Evolutionary conservation across 2,113 vertebrate species (phyloP).

Genomic region (Eulacestoma nigropectus): DNA sequence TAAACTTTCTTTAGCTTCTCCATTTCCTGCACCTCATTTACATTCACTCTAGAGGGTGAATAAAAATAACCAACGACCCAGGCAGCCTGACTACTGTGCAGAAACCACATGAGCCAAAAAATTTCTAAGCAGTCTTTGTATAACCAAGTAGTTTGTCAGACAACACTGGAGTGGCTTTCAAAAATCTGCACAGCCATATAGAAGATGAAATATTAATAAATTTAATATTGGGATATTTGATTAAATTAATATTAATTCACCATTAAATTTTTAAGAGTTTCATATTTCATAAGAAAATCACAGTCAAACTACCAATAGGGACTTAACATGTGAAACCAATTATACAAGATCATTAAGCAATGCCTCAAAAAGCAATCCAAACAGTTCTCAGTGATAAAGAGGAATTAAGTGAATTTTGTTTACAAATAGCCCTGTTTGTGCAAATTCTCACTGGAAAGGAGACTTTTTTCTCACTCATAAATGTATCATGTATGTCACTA

Average conservation of each 20-base stretch:
- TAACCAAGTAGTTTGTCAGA: slow-evolving; percentile 36
- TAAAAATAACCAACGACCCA: slow-evolving; percentile 30
- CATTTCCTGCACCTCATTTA: slow-evolving; percentile 8
- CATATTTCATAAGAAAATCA: slow-evolving; percentile 67
- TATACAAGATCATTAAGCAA: slow-evolving; percentile 44
- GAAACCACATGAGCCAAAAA: not conserved
- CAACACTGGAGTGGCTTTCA: slow-evolving; percentile 35
- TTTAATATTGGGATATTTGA: slow-evolving; percentile 68
- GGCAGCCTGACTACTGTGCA: not conserved
- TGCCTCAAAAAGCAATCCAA: not conserved
- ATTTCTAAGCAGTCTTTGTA: not conserved
- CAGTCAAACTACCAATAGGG: slow-evolving; percentile 50
- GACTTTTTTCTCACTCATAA: not conserved
- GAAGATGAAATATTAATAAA: slow-evolving; percentile 71
- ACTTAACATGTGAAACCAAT: slow-evolving; percentile 38
- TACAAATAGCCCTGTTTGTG: not conserved
- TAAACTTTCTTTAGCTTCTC: slow-evolving; percentile 43
- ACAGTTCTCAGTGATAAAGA: not conserved
- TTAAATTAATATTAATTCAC: slow-evolving; percentile 74
- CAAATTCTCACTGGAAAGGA: not conserved
- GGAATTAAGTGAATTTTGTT: not conserved
- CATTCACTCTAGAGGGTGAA: slow-evolving; percentile 38
- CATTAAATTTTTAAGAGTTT: slow-evolving; percentile 70
- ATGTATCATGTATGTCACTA: not conserved
- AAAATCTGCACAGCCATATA: slow-evolving; percentile 51